Conservation (phyloP, 2,888 invertebrate genomes). For the Aphrophora alni region DNA sequence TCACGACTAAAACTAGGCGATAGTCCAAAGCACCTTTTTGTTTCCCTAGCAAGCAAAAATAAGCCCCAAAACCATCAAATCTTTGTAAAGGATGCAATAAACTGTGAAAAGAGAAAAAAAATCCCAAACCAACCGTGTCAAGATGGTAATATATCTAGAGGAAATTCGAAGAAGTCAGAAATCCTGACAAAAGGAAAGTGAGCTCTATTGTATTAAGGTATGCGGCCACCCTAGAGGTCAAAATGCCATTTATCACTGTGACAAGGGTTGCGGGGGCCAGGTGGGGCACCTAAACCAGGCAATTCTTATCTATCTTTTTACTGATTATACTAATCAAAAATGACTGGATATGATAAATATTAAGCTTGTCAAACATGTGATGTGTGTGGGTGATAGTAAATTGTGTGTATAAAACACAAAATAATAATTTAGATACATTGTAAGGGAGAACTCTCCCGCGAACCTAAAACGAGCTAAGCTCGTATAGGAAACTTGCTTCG, state of each 20-base stretch:
- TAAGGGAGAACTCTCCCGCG: too few relatives aligned
- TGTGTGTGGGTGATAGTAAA: too few relatives aligned
- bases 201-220: background rate
- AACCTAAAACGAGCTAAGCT: too few relatives aligned
- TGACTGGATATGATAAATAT: background rate
- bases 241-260: background rate
- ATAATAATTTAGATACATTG: too few relatives aligned
- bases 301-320: background rate
- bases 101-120: background rate
- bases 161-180: background rate
- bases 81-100: background rate
- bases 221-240: background rate
- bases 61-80: background rate
- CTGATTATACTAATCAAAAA: background rate
- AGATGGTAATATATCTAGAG: background rate
- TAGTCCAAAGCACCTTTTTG: too few relatives aligned
- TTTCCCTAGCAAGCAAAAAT: background rate
- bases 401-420: too few relatives aligned
- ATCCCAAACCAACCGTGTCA: background rate
- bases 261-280: background rate
- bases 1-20: too few relatives aligned
- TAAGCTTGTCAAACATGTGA: too few relatives aligned
- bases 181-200: constrained; percentile 6
- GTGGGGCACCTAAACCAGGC: background rate
- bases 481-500: too few relatives aligned